Evolutionary conservation across 2,113 vertebrate species (phyloP).

Genomic region (Candoia aspera): DNA sequence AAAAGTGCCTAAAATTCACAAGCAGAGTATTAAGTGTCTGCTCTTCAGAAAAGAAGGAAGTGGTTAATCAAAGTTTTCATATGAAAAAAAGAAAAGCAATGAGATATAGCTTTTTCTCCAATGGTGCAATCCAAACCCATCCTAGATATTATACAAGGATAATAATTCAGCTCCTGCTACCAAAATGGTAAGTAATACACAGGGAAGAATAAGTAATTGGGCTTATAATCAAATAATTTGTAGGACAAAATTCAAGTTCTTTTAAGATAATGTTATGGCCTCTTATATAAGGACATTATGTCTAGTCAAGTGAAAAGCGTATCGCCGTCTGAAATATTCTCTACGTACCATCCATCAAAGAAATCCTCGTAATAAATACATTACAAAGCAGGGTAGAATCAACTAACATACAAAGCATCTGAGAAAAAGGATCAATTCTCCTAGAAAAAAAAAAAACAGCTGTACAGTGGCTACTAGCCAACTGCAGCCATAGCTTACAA

Average conservation of each 20-base stretch:
- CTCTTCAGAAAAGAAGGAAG: conserved; percentile 11
- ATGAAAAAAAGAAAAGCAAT: background rate
- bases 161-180: background rate
- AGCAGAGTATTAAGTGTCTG: conserved; percentile 25
- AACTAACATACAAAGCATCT: conserved; percentile 24
- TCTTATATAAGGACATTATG: background rate
- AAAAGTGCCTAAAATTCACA: conserved; percentile 32
- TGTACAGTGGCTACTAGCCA: background rate
- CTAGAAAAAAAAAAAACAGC: background rate
- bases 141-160: conserved; percentile 18
- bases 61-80: conserved; percentile 12
- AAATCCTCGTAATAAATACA: background rate
- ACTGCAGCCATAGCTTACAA: background rate
- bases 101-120: background rate
- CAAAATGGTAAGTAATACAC: conserved; percentile 8
- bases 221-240: conserved; percentile 33
- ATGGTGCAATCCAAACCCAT: conserved; percentile 22
- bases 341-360: background rate
- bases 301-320: background rate
- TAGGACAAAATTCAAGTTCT: background rate
- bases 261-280: background rate
- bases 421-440: background rate
- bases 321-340: background rate
- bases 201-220: background rate
- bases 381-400: background rate